phyloP scores from a whole-genome alignment of 2,113 vertebrate species.

The Ameiurus melas region DNA sequence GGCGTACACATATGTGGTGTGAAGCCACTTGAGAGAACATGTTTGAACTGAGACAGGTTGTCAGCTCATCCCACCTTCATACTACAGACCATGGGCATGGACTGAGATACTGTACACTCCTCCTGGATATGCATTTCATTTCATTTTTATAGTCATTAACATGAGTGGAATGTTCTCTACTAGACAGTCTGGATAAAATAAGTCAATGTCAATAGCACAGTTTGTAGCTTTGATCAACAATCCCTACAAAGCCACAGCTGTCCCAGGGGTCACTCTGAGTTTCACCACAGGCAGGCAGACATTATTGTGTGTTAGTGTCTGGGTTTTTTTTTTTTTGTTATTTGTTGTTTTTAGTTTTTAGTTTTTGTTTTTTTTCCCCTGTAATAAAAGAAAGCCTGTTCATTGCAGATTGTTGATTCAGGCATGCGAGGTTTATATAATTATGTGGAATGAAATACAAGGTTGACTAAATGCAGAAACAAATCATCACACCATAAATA shows the following conservation, averaged over 20 bases:
- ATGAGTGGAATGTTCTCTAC: background rate
- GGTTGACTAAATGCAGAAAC: background rate
- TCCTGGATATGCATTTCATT: background rate
- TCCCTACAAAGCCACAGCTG: background rate
- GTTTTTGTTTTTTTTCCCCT: background rate
- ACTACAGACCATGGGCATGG: constrained; percentile 15
- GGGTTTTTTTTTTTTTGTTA: background rate
- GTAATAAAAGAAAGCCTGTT: constrained; percentile 3
- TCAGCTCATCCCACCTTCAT: constrained; percentile 35
- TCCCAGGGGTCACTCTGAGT: background rate
- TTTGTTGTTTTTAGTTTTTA: background rate
- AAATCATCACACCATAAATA: background rate
- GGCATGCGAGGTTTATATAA: background rate
- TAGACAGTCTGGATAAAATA: constrained; percentile 12
- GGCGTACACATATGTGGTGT: constrained; percentile 31
- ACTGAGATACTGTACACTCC: constrained; percentile 2
- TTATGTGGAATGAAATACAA: constrained; percentile 1
- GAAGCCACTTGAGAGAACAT: constrained; percentile 33
- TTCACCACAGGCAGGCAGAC: background rate
- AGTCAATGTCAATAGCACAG: background rate
- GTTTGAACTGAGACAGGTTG: constrained; percentile 45
- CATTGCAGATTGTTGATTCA: background rate
- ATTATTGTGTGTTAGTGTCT: background rate
- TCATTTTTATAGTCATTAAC: background rate
- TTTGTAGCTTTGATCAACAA: constrained; percentile 2